Evolutionary conservation across 2,888 invertebrate genomes (phyloP).

Genomic region (Pristionchus exspectatus): DNA sequence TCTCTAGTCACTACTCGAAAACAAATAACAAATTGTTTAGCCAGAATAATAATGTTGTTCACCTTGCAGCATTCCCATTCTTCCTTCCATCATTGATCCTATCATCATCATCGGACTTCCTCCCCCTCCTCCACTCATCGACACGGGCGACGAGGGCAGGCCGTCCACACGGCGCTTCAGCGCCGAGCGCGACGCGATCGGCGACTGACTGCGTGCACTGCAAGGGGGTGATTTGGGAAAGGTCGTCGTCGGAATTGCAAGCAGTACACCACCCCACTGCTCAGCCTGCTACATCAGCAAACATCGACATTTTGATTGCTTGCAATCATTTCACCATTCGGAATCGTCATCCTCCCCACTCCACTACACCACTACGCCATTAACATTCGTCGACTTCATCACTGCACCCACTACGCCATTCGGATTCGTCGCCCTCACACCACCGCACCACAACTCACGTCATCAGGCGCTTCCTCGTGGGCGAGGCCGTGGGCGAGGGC

Average conservation of each 20-base stretch:
- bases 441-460: constrained; percentile 53
- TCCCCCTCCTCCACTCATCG: constrained; percentile 17
- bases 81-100: not conserved
- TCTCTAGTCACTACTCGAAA: no score
- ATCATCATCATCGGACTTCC: not conserved
- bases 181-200: constrained; percentile 51
- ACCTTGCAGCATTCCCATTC: not conserved
- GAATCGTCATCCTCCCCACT: not conserved
- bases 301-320: not conserved
- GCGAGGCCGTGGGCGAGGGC: constrained; percentile 67
- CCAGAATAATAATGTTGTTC: no score
- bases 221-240: not conserved
- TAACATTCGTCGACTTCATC: not conserved
- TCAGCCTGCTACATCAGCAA: not conserved
- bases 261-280: not conserved
- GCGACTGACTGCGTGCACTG: constrained; percentile 55
- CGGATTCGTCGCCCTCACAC: not conserved
- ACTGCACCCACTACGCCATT: not conserved
- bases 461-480: constrained; percentile 59
- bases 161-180: constrained; percentile 43
- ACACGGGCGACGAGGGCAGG: not conserved
- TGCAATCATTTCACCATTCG: no score
- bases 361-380: not conserved
- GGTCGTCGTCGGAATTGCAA: not conserved
- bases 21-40: no score